Base-by-base conservation (phyloP, 2,888 invertebrate genomes). In the Fissipunctia ypsillon region DNA sequence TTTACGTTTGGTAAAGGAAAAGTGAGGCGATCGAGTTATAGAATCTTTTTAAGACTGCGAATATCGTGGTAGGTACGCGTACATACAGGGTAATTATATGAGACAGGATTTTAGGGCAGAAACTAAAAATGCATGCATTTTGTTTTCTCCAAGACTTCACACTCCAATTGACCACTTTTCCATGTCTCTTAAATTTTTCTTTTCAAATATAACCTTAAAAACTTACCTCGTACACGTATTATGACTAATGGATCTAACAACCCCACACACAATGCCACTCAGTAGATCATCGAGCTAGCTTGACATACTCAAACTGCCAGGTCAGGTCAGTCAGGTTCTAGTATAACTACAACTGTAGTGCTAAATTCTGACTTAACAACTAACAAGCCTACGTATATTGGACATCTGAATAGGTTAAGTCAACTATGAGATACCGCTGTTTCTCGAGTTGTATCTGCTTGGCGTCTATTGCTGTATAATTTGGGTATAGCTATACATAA, bases 401-500 rank as follows among this genome's bases (percentile, higher is more conserved):
- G 84, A 83, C 79, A 72, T 28, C 41, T 78, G 80, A 67, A 64
- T 45, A 60, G 80, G 38, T 35, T 73, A 74, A 73, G 65, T 84
- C 80, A 81, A 80, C 79, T 81, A 80, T 25, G 52, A 65, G 68
- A 56, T 56, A 54, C 31, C 74, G 16, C 64, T 65, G 64, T 80
- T 60, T 67, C 83, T 63, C 28, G 38, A n/a, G 31, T n/a, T 57
- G 38, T 54, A 56, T 64, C 25, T 41, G 65, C 35, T 52, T 52
- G 35, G 9, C 10, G 12, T 10, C n/a, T 57, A 35, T 48, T 54
- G 31, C 28, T 63, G 52, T 10, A 48, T 56, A n/a, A 65, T 70
- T 63, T 52, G 57, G 12, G 45, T 54, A 78, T 43, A 50, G 2
- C 28, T 48, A 41, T 19, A 73, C 6, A 22, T 22, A n/a, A 9